Evolutionary conservation across 1,140 invertebrate species (phyloP).

Genomic region (Habropoda laboriosa): DNA sequence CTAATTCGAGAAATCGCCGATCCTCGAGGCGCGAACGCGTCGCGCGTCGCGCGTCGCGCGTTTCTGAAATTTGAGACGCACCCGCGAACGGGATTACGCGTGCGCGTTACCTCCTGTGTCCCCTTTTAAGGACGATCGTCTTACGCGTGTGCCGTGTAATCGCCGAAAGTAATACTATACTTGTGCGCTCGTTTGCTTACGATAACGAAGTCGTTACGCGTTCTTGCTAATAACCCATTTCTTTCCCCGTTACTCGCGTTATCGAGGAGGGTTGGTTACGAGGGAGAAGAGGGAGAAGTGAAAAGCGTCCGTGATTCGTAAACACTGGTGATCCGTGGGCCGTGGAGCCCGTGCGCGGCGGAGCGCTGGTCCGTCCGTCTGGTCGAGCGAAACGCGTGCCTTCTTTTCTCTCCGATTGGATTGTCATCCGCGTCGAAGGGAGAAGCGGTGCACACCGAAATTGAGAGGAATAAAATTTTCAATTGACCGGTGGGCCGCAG

Average conservation of each 20-base stretch:
- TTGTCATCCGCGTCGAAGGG: slow-evolving; percentile 61
- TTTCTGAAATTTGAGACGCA: slow-evolving; percentile 57
- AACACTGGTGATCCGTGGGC: slow-evolving; percentile 42
- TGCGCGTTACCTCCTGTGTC: slow-evolving; percentile 41
- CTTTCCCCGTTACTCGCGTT: neutral
- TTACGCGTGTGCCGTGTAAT: slow-evolving; percentile 59
- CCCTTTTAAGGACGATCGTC: slow-evolving; percentile 56
- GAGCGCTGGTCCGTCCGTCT: slow-evolving; percentile 34
- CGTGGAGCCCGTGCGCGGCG: slow-evolving; percentile 23
- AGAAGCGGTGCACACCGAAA: slow-evolving; percentile 46
- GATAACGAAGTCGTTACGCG: slow-evolving; percentile 39
- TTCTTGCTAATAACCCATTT: neutral
- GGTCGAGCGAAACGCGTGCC: slow-evolving; percentile 30
- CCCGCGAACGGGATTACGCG: slow-evolving; percentile 45
- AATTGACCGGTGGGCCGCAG: slow-evolving; percentile 39
- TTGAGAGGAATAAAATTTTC: slow-evolving; percentile 64
- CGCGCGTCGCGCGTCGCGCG: slow-evolving; percentile 17
- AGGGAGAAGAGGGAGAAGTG: no score
- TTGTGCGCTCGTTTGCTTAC: neutral
- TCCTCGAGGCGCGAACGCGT: slow-evolving; percentile 6
- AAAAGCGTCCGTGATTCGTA: slow-evolving; percentile 59
- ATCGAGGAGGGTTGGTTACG: no score
- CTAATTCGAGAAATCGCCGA: neutral
- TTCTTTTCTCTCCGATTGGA: slow-evolving; percentile 54
- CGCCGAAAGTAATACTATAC: slow-evolving; percentile 61